Percentiles rank a stretch among this genome's conserved stretches.
Conservation (phyloP, 1,140 invertebrate genomes). For the Bacillus rossius region DNA sequence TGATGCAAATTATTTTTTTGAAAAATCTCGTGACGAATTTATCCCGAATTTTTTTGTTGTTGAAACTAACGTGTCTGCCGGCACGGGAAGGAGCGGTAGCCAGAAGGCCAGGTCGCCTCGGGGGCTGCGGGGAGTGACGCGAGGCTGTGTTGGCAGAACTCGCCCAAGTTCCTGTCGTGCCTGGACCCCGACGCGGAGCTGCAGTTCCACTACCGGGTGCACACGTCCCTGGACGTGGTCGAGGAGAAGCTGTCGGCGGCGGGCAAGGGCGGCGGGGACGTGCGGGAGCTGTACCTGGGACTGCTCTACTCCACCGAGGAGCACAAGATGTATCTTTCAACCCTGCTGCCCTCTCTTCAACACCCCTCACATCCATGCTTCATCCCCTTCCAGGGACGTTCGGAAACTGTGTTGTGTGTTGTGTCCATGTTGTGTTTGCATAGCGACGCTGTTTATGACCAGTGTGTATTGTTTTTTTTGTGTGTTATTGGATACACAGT, state of each 20-base stretch:
- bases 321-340: slow-evolving; percentile 85
- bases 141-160: slow-evolving; percentile 66
- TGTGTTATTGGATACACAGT: too few relatives aligned
- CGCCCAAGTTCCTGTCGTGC: slow-evolving; percentile 81
- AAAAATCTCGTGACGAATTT: background rate
- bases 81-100: slow-evolving; percentile 5
- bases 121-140: too few relatives aligned
- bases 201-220: slow-evolving; percentile 88
- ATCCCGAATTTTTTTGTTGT: slow-evolving; percentile 7
- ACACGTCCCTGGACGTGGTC: slow-evolving; percentile 90
- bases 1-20: background rate
- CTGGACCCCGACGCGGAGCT: slow-evolving; percentile 67
- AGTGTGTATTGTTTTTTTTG: slow-evolving; percentile 3
- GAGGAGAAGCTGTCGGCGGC: slow-evolving; percentile 76
- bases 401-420: too few relatives aligned
- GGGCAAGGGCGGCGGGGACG: slow-evolving; percentile 58
- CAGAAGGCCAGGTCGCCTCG: too few relatives aligned
- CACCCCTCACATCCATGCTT: too few relatives aligned
- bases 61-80: slow-evolving; percentile 8
- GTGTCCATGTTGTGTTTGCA: too few relatives aligned
- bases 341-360: too few relatives aligned
- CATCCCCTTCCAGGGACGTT: too few relatives aligned
- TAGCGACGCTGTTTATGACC: too few relatives aligned
- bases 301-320: slow-evolving; percentile 92
- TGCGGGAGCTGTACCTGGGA: slow-evolving; percentile 86